Evolutionary conservation across 2,797 vertebrate species (phyloP).

Genomic region (Saxicola maurus): DNA sequence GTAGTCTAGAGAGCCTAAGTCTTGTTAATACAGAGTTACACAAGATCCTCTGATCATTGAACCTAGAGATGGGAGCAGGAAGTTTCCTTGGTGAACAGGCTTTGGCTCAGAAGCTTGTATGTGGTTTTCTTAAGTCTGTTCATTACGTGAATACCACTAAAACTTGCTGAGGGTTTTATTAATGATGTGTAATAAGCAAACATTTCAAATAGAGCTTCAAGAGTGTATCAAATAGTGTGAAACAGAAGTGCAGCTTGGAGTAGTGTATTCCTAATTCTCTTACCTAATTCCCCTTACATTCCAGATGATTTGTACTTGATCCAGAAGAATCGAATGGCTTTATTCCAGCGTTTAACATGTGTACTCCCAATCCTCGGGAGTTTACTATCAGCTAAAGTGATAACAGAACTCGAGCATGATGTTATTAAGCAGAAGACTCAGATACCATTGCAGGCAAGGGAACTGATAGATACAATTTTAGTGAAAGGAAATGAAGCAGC

Average conservation of each 20-base stretch:
- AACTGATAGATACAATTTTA: slow-evolving; percentile 88
- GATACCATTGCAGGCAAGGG: slow-evolving; percentile 85
- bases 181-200: background rate
- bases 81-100: background rate
- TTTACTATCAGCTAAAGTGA: slow-evolving; percentile 83
- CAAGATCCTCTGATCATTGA: background rate
- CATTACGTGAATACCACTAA: background rate
- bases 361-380: slow-evolving; percentile 86
- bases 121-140: background rate
- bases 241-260: background rate
- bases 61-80: background rate
- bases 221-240: background rate
- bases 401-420: slow-evolving; percentile 82
- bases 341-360: slow-evolving; percentile 87
- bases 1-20: accelerated
- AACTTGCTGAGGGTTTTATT: background rate
- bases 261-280: background rate
- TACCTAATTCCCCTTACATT: slow-evolving; percentile 4
- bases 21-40: background rate
- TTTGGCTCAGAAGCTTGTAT: background rate
- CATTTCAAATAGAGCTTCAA: background rate
- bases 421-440: slow-evolving; percentile 88
- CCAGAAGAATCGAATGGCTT: slow-evolving; percentile 87
- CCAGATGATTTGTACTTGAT: slow-evolving; percentile 91
- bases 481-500: slow-evolving; percentile 91